Conservation (phyloP, 2,113 vertebrate species). For the Pagrus major region DNA sequence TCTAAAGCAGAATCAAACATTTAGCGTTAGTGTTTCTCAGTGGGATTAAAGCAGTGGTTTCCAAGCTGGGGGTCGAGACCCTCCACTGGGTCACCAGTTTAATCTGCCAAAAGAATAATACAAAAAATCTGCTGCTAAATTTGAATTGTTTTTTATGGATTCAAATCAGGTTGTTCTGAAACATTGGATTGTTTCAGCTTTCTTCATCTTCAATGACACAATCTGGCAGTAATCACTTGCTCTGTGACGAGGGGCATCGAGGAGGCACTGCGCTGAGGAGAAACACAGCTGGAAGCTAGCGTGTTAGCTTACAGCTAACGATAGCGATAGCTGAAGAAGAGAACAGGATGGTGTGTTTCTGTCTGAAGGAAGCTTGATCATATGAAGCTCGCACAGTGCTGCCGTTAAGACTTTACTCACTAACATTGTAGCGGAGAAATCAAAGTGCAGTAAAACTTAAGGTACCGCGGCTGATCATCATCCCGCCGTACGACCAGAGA, state of each 20-base stretch:
- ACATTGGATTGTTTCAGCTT: no score
- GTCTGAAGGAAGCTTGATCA: no score
- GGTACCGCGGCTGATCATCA: neutral
- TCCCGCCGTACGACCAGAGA: neutral
- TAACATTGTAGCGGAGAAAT: neutral
- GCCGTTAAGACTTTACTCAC: neutral
- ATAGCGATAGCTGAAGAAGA: neutral
- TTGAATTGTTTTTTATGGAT: no score
- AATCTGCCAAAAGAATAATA: neutral
- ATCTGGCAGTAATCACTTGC: no score
- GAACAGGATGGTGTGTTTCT: neutral
- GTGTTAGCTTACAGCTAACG: neutral
- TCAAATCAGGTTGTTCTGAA: no score
- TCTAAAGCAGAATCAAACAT: neutral
- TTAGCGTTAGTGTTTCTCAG: neutral
- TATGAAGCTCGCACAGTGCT: neutral
- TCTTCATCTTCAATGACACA: no score
- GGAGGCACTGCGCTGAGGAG: no score
- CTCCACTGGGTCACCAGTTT: neutral
- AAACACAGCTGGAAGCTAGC: neutral
- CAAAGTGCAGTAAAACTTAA: neutral
- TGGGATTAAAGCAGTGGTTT: neutral
- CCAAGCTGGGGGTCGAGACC: neutral
- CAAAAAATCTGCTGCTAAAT: neutral
- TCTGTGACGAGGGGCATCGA: no score